These are phyloP conservation scores for Cataglyphis rosenhaueri DNA, from an alignment of 2,888 invertebrate genomes.

Conservation along the genomic window DNA sequence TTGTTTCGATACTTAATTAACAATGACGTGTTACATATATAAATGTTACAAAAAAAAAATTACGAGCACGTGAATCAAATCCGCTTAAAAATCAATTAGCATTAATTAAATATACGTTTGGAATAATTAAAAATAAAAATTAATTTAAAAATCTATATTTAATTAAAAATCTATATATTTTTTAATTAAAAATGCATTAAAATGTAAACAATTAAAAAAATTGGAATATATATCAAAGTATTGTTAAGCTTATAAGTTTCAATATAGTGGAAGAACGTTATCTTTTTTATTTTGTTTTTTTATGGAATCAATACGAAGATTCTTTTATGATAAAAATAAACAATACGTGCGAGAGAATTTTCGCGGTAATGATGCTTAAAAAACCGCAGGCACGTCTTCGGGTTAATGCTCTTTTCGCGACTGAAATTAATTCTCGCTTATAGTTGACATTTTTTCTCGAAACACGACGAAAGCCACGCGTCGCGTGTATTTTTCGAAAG, in stretches of 20 bases:
- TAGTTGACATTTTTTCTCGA: slow-evolving; percentile 9
- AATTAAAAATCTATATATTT: neutral
- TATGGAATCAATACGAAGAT: neutral
- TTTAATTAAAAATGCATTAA: neutral
- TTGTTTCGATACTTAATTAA: neutral
- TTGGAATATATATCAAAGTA: neutral
- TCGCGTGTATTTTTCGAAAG: slow-evolving; percentile 63
- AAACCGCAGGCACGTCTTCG: neutral
- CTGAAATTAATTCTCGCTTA: neutral
- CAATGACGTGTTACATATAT: neutral
- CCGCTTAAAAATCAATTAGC: neutral
- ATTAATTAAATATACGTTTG: neutral
- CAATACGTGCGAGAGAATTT: neutral
- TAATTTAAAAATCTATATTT: too few relatives aligned
- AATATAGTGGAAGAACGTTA: neutral
- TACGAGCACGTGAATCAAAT: neutral
- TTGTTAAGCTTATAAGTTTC: neutral
- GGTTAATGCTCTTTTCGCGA: slow-evolving; percentile 2
- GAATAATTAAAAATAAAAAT: neutral
- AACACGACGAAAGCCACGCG: slow-evolving; percentile 25
- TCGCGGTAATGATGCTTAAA: neutral
- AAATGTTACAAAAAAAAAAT: neutral
- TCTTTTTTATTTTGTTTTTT: neutral
- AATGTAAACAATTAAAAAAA: neutral
- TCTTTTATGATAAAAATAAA: neutral